A percentile compares a stretch with the other conserved stretches of the same genome.
These are phyloP conservation scores for Callyntrura sp. DNA, from an alignment of 2,888 invertebrate genomes.

Conservation along the genomic window DNA sequence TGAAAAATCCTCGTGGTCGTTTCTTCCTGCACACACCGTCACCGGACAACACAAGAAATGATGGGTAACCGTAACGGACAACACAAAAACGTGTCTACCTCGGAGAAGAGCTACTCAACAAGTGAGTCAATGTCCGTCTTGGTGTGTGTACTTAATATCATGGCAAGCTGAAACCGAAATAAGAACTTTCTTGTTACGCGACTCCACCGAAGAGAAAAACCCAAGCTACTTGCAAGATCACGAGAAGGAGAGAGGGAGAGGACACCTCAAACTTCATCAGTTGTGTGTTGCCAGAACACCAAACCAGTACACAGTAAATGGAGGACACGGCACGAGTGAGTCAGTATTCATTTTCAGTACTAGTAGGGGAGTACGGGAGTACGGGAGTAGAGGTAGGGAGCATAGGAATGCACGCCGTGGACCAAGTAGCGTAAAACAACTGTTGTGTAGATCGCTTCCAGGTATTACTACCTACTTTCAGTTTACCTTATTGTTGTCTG, in stretches of 20 bases:
- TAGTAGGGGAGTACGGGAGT: too few species aligned
- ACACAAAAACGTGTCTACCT: slow-evolving; percentile 58
- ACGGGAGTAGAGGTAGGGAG: too few species aligned
- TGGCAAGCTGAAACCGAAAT: slow-evolving; percentile 6
- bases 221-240: background rate
- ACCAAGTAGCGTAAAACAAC: too few species aligned
- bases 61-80: slow-evolving; percentile 34
- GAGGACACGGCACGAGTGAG: too few species aligned
- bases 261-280: background rate
- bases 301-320: background rate
- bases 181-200: background rate
- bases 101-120: slow-evolving; percentile 73
- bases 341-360: too few species aligned
- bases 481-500: too few species aligned
- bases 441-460: too few species aligned
- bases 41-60: slow-evolving; percentile 50
- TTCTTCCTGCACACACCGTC: slow-evolving; percentile 1
- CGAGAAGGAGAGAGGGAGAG: background rate
- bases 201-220: background rate
- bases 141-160: slow-evolving; percentile 59
- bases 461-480: too few species aligned
- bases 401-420: too few species aligned
- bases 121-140: slow-evolving; percentile 78
- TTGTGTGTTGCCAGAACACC: too few species aligned
- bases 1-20: slow-evolving; percentile 25